Evolutionary conservation across 2,797 vertebrate species (phyloP), one percentile per base, ranked within the genome.

Genomic region (Pteropus rufus): DNA sequence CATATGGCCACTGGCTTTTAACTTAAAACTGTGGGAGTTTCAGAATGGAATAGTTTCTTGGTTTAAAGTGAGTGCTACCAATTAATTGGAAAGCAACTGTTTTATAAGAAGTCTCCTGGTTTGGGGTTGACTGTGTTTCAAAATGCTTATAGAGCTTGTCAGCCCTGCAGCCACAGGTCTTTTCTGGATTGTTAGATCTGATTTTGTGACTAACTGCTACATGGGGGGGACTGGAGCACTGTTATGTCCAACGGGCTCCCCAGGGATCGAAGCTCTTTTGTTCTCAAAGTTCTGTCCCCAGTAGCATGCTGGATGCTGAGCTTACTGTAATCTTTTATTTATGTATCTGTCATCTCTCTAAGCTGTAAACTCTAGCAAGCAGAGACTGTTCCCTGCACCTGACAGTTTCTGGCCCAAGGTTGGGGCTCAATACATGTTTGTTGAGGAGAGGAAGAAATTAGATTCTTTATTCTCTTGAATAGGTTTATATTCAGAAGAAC

Each of bases 21-120:
- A 21, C 21, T 39, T 64, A 26, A 60, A 89, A 72, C 19, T 10
- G 11, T 16, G 34, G 83, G 39, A 39, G 56, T 89, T 92, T 95
- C 54, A 60, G 21, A 89, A 52, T 31, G 64, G 64, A 87, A 18
- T 26, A 2, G 12, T 64, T 93, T 76, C 54, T 77, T 52, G 41
- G 9, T 41, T 18, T 2, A 44, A 16, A 82, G 12, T n/a, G 46
- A 82, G 52, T 14, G 39, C 36, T 54, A 3, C 41, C 39, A 24
- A 24, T 54, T 70, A 44, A n/a, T 31, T 34, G 64, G 87, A 39
- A 91, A 70, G 56, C 36, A 41, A 8, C 14, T 29, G 23, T 34
- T 29, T 52, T 41, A 34, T 5, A 21, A 31, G n/a, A 56, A 69
- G 41, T 24, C 26, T 81, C 31, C 39, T 73, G 56, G 60, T 62